Conservation (phyloP, 1,140 invertebrate species). For the Drosophila athabasca region DNA sequence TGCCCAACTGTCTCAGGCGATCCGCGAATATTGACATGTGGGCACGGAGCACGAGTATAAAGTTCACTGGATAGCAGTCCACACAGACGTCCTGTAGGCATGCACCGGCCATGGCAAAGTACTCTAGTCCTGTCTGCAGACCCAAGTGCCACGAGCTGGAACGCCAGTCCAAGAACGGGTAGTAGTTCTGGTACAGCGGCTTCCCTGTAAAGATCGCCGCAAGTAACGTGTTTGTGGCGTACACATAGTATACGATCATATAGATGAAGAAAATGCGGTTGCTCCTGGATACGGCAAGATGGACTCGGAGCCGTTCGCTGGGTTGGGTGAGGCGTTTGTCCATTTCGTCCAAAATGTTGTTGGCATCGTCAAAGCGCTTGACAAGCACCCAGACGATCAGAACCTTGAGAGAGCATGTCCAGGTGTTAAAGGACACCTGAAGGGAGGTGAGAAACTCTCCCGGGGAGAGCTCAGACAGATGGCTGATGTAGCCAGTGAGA, state of each 20-base stretch:
- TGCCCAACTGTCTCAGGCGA: conserved; percentile 49
- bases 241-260: conserved; percentile 53
- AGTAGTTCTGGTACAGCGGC: conserved; percentile 64
- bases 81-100: conserved; percentile 71
- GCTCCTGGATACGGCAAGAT: conserved; percentile 40
- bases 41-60: conserved; percentile 47
- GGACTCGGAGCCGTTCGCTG: conserved; percentile 39
- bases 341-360: conserved; percentile 52
- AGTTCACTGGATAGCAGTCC: conserved; percentile 66
- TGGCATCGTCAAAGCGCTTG: conserved; percentile 54
- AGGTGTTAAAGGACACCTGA: conserved; percentile 67
- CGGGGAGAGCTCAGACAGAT: conserved; percentile 57
- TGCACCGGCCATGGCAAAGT: conserved; percentile 65
- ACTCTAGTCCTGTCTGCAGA: conserved; percentile 59
- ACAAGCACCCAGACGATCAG: conserved; percentile 62
- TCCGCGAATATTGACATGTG: conserved; percentile 57
- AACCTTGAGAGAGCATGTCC: conserved; percentile 63
- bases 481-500: conserved; percentile 47
- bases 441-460: conserved; percentile 66
- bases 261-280: conserved; percentile 67
- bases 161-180: conserved; percentile 63
- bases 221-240: conserved; percentile 57
- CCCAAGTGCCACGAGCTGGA: conserved; percentile 48
- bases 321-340: conserved; percentile 38
- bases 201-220: conserved; percentile 40